Evolutionary conservation across 2,113 vertebrate genomes (phyloP), one percentile per base, ranked within the genome.

Genomic region (Thunnus maccoyii): DNA sequence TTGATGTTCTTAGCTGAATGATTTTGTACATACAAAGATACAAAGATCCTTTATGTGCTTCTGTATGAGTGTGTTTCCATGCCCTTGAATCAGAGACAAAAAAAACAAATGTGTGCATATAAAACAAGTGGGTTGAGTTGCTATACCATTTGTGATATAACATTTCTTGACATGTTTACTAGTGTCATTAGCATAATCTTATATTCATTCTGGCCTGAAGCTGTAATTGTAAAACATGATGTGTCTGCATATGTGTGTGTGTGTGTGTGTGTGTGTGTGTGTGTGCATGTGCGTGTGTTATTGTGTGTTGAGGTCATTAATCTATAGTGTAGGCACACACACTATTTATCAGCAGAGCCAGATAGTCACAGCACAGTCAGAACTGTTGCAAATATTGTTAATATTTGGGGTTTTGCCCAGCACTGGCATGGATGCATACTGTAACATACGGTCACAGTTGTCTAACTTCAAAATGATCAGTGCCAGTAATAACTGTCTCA

Each of bases 141-240:
- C 51, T 32, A 13, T 27, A 55, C 5, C 36, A 51, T 52, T 58
- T 55, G 30, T 75, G 20, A 55, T 80, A 48, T 41, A 66, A 58
- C 46, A n/a, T 57, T 30, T 48, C 78, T 61, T 82, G 79, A 69
- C 57, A 63, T 63, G 78, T 70, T 82, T 70, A 76, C 72, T 76
- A 76, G 57, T 16, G 9, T 47, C 16, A 82, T 75, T 64, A 64
- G 57, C 72, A 82, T 70, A 71, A 52, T 25, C 27, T 22, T 72
- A 14, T 27, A 65, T 48, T 54, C 48, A 63, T 67, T 50, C 41
- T 56, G 36, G 36, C 72, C 76, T 54, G 17, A 51, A 67, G 54
- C 27, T 56, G 15, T 61, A 67, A 48, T 50, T 60, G 27, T 15
- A 51, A 54, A 52, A 51, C 18, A 69, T 36, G 10, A 15, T 17